Evolutionary conservation across 2,113 vertebrate genomes (phyloP), one percentile per base, ranked within the genome.

Genomic region (Spheniscus mendiculus): DNA sequence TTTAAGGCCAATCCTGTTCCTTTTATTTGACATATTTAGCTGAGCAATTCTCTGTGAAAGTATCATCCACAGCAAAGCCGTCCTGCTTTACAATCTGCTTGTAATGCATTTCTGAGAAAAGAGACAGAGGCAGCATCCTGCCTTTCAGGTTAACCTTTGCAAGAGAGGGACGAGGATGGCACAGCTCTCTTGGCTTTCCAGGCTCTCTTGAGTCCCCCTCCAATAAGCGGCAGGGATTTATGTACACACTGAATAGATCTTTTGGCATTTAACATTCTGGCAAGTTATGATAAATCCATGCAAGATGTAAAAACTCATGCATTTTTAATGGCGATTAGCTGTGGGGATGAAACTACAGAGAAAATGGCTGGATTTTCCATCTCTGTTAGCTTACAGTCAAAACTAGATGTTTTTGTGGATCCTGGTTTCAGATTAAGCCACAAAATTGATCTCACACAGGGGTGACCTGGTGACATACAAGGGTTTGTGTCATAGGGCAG

Each of bases 11-110:
- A 65, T 84, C 30, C 15, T 32, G 9, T 63, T 92, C 77, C 77
- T 96, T 94, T 91, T 79, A 61, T 89, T 84, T 87, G 91, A 44
- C 45, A 14, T 49, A 34, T 76, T 96, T 69, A 93, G 86, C 83
- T 8, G 19, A 52, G 65, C 87, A 91, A 12, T 92, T 89, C 81
- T 96, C 59, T 69, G 32, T 55, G 69, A 87, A 55, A 66, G 15
- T 14, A 23, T 93, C 88, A 44, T 50, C n/a, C 1, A 15, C 47
- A 59, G 71, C 83, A 77, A 93, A 94, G 63, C 63, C 2, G 1
- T 76, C 38, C 88, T 55, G 77, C 70, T 92, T 66, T 67, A 34
- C 86, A 86, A 52, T 62, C 76, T 77, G 62, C 66, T 71, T 66
- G 52, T 45, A 62, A 82, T 80, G 36, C 27, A 9, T 79, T 94